A percentile compares a stretch with the other conserved stretches of the same genome.
Evolutionary conservation across 2,113 vertebrate species (phyloP).

Genomic region (Ictalurus furcatus): DNA sequence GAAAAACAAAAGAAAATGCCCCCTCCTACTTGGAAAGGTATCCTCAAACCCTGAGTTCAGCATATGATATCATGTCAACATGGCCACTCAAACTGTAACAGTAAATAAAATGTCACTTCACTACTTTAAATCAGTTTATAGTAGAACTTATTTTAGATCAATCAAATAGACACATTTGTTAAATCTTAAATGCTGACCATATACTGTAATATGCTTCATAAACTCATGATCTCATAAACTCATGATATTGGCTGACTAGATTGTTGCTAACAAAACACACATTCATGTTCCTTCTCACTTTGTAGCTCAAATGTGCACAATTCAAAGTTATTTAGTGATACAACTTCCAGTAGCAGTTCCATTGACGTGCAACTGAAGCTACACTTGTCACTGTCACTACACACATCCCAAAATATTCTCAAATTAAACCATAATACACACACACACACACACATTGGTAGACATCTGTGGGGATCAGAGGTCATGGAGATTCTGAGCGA

Average conservation of each 20-base stretch:
- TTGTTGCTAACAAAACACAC: neutral
- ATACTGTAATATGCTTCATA: neutral
- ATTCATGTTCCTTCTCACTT: neutral
- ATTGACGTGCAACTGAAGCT: neutral
- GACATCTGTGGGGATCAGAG: conserved; percentile 70
- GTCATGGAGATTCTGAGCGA: conserved; percentile 56
- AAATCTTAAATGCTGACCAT: neutral
- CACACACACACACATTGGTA: conserved; percentile 6
- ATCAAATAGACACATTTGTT: neutral
- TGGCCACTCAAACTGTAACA: neutral
- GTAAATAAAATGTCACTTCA: neutral
- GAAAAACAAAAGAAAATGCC: neutral
- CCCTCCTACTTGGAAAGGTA: neutral
- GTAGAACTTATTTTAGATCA: neutral
- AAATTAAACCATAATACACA: neutral
- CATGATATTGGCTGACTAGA: neutral
- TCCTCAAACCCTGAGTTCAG: neutral
- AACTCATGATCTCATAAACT: neutral
- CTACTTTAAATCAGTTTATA: neutral
- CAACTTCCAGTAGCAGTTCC: neutral
- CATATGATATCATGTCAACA: neutral
- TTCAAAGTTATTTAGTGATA: neutral
- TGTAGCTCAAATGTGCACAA: neutral
- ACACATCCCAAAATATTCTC: neutral
- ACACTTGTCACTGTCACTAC: neutral